These are phyloP conservation scores for Zapus hudsonius DNA, from an alignment of 2,113 vertebrate genomes.

Conservation along the genomic window DNA sequence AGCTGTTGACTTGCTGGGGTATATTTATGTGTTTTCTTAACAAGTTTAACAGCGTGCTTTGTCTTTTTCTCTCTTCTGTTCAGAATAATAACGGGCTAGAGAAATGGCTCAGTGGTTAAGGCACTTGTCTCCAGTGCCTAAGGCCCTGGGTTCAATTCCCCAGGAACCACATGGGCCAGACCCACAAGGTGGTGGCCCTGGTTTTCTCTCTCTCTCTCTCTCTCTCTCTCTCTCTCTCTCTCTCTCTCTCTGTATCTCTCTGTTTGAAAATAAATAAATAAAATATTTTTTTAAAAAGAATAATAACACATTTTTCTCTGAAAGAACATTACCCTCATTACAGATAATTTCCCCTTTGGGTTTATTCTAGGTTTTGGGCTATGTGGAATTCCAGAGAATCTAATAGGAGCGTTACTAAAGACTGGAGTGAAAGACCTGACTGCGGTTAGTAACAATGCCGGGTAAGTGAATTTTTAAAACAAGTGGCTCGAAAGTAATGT, in stretches of 20 bases:
- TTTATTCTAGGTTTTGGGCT: constrained; percentile 92
- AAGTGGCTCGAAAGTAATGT: neutral
- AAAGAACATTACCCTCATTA: neutral
- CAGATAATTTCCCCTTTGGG: constrained; percentile 12
- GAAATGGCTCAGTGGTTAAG: too few relatives aligned
- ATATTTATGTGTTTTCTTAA: constrained; percentile 1
- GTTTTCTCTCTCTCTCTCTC: too few relatives aligned
- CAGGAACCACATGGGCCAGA: too few relatives aligned
- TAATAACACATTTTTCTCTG: neutral
- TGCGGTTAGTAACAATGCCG: constrained; percentile 98
- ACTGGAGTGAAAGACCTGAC: constrained; percentile 93
- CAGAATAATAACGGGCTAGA: too few relatives aligned
- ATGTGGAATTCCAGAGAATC: constrained; percentile 98
- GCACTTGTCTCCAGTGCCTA: too few relatives aligned
- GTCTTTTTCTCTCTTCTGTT: neutral
- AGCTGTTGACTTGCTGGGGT: neutral
- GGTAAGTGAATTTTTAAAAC: constrained; percentile 85
- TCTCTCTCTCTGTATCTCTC: too few relatives aligned
- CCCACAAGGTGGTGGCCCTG: too few relatives aligned
- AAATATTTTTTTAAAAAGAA: neutral
- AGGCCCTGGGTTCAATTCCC: too few relatives aligned
- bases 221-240: too few relatives aligned
- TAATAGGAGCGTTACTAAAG: constrained; percentile 95
- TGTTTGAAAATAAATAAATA: too few relatives aligned
- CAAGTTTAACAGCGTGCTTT: neutral